Base-by-base conservation (phyloP, 2,888 invertebrate species). In the Masnerella sp. region DNA sequence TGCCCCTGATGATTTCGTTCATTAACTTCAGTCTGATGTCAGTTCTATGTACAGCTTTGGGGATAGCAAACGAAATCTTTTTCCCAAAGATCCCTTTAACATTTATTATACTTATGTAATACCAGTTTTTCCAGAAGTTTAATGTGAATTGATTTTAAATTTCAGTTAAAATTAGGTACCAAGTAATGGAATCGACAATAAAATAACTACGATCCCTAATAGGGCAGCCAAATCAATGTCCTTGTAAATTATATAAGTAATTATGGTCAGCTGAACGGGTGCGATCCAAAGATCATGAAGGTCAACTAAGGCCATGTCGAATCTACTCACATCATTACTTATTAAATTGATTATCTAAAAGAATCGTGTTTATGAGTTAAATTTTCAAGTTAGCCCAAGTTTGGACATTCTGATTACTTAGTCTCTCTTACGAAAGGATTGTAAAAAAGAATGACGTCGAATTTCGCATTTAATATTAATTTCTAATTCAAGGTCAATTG, bases 241-340 rank as follows among this genome's bases (percentile, higher is more conserved):
- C 52, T 88, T 85, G 58, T 80, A 85, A 30, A 90, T 83, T n/a
- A 91, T 87, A 54, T 87, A 88, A 4, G 90, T 88, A 12, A 91
- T 89, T 25, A 92, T 91, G 67, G 91, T 59, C n/a, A 92, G 90
- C 83, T 94, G 92, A 5, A 93, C 75, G 0, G 94, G 94, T 15
- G 93, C 93, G 62, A 94, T 90, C 93, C 94, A 93, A 11, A 94
- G 88, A 80, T 93, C 94, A 83, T 94, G 94, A 0, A 92, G 86
- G 80, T 93, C 93, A 12, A 93, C 85, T 0, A 92, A 90, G 5
- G 91, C 91, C 74, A 92, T 89, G 82, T 95, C 94, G 81, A 95
- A 93, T 75, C 94, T 89, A 77, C 91, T 92, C 0, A 94, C 94
- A 82, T 95, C 95, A 78, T 94, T 95, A 15, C 94, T 93, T 88